Percentiles rank a stretch among this genome's conserved stretches.
Evolutionary conservation across 1,140 invertebrate species (phyloP).

Genomic region (Contarinia nasturtii): DNA sequence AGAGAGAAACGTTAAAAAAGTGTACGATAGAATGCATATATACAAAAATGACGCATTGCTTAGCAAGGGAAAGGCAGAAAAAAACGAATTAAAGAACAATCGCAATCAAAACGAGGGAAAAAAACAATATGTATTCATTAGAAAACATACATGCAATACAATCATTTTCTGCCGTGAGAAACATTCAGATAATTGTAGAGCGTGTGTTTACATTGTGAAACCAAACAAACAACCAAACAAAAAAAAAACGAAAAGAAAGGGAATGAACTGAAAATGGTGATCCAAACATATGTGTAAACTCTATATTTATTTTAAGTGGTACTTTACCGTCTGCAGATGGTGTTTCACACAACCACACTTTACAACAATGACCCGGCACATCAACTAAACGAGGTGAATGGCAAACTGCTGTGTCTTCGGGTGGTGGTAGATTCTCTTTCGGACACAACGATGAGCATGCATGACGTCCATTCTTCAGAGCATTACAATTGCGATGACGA

Average conservation of each 20-base stretch:
- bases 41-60: too few species aligned
- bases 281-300: not conserved
- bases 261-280: not conserved
- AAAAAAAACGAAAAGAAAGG: not conserved
- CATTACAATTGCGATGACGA: too few species aligned
- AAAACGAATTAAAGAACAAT: too few species aligned
- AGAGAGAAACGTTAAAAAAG: too few species aligned
- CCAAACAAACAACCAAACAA: not conserved
- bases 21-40: too few species aligned
- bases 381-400: constrained; percentile 41
- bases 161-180: too few species aligned
- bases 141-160: too few species aligned
- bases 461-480: constrained; percentile 44
- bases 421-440: constrained; percentile 43
- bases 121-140: too few species aligned
- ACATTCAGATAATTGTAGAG: too few species aligned
- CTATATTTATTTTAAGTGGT: not conserved
- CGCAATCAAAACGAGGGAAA: too few species aligned
- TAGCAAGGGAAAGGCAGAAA: too few species aligned
- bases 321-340: constrained; percentile 30
- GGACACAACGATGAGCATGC: constrained; percentile 52
- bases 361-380: constrained; percentile 44
- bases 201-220: not conserved
- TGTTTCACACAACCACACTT: constrained; percentile 52
- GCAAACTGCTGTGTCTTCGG: constrained; percentile 29